Base-by-base conservation (phyloP, 2,797 vertebrate genomes). In the Distichodus sexfasciatus region DNA sequence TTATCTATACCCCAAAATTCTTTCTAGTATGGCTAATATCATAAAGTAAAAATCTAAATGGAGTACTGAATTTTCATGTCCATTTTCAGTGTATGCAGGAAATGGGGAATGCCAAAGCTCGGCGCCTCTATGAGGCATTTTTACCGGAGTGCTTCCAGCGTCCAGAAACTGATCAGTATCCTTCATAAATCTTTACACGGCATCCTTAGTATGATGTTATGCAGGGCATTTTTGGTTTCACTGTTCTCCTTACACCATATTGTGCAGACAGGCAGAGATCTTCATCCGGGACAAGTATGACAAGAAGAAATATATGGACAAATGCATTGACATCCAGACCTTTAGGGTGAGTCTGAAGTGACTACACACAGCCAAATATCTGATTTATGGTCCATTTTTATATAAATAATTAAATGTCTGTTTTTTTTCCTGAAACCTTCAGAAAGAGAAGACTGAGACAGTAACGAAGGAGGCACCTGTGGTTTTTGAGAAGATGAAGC, bases 261-360 rank as follows among this genome's bases (percentile, higher is more conserved):
- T 74, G 61, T 65, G 21, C 74, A 95, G 94, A 84, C 92, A 94
- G 6, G 92, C 96, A 19, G 97, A 98, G 82, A 83, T 83, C 73
- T 99, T 99, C 81, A 98, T 99, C 79, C 88, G 97, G 81, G 97
- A 99, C 81, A 99, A 99, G 82, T 99, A 99, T 0, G 97, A 98
- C 21, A 98, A 94, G 87, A 99, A 98, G 87, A 99, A 98, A 76
- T 97, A 96, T 79, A 92, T 98, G 84, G 96, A 99, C 87, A 93
- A 94, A 68, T 94, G 95, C 78, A 91, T 99, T 6, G 95, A 99
- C 85, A 91, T 99, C 84, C 91, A 58, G 26, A 85, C 92, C 3
- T 94, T 96, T 47, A 93, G 92, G 90, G 97, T 98, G 74, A 85
- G 94, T 89, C 8, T 38, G 1, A 1, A 65, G 15, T 67, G 36